Evolutionary conservation across 1,140 invertebrate species (phyloP).

Genomic region (Apolygus lucorum): DNA sequence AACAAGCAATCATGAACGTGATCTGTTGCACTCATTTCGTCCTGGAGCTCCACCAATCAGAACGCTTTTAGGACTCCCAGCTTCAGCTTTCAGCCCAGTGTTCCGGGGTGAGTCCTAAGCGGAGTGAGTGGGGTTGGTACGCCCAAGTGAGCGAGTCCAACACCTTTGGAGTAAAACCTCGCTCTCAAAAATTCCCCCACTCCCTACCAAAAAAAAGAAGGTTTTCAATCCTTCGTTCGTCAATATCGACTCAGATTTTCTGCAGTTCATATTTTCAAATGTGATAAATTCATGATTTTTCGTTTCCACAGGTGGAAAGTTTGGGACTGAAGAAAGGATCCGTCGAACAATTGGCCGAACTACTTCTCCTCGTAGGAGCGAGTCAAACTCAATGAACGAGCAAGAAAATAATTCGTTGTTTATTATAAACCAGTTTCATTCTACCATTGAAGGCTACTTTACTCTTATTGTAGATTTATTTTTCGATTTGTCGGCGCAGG

Average conservation of each 20-base stretch:
- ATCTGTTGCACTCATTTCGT: too few species aligned
- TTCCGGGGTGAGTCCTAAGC: not conserved
- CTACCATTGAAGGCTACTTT: too few species aligned
- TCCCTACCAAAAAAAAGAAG: not conserved
- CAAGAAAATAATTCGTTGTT: too few species aligned
- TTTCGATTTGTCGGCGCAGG: too few species aligned
- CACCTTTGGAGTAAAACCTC: too few species aligned
- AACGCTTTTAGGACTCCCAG: too few species aligned
- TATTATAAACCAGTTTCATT: too few species aligned
- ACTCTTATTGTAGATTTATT: too few species aligned
- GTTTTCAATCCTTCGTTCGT: not conserved
- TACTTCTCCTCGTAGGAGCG: conserved; percentile 31
- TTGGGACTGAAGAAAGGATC: conserved; percentile 26
- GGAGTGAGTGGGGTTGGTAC: not conserved
- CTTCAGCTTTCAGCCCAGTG: too few species aligned
- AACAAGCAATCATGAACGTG: too few species aligned
- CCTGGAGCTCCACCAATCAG: too few species aligned
- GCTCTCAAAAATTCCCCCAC: too few species aligned
- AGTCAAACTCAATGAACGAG: conserved; percentile 22
- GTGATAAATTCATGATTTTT: conserved; percentile 12
- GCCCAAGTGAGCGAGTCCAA: not conserved
- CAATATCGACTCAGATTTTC: not conserved
- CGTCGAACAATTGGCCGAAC: conserved; percentile 30
- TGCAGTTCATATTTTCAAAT: not conserved
- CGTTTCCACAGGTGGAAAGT: conserved; percentile 30